Evolutionary conservation across 1,140 invertebrate species (phyloP).

Genomic region (Drosophila eugracilis): DNA sequence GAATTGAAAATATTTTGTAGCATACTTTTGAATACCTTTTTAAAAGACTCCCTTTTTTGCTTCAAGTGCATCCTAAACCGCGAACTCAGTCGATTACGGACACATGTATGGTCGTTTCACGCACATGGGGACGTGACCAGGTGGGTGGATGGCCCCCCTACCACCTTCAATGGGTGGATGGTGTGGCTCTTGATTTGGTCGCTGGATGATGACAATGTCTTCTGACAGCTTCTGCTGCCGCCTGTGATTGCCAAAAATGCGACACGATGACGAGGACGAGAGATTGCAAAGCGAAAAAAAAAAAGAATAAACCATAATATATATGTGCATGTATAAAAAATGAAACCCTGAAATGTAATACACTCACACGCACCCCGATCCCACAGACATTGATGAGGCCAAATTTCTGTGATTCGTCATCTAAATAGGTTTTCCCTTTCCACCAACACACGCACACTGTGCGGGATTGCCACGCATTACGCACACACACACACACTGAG

Average conservation of each 20-base stretch:
- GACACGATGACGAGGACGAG: constrained; percentile 73
- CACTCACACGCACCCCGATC: constrained; percentile 62
- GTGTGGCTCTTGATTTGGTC: constrained; percentile 37
- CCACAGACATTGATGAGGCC: constrained; percentile 76
- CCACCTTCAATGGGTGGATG: not conserved
- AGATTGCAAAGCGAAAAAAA: constrained; percentile 58
- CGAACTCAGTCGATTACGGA: constrained; percentile 64
- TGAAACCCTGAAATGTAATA: constrained; percentile 75
- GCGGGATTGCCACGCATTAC: constrained; percentile 69
- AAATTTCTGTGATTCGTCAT: constrained; percentile 83
- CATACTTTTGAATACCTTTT: not conserved
- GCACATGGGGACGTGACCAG: constrained; percentile 61
- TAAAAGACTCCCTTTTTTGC: not conserved
- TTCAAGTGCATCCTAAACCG: constrained; percentile 2
- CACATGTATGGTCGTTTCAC: constrained; percentile 61
- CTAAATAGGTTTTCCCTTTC: constrained; percentile 69
- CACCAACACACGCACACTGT: constrained; percentile 30
- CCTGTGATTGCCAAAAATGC: constrained; percentile 81
- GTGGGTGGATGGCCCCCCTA: constrained; percentile 42
- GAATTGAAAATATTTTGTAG: not conserved
- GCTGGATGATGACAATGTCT: constrained; percentile 78
- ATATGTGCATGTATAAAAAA: constrained; percentile 33
- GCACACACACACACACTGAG: constrained; percentile 50
- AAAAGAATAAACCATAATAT: constrained; percentile 19
- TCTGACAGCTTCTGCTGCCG: constrained; percentile 71